A percentile compares a stretch with the other conserved stretches of the same genome.
Evolutionary conservation across 2,888 invertebrate genomes (phyloP).

Genomic region (Tenthredo scrophulariae): DNA sequence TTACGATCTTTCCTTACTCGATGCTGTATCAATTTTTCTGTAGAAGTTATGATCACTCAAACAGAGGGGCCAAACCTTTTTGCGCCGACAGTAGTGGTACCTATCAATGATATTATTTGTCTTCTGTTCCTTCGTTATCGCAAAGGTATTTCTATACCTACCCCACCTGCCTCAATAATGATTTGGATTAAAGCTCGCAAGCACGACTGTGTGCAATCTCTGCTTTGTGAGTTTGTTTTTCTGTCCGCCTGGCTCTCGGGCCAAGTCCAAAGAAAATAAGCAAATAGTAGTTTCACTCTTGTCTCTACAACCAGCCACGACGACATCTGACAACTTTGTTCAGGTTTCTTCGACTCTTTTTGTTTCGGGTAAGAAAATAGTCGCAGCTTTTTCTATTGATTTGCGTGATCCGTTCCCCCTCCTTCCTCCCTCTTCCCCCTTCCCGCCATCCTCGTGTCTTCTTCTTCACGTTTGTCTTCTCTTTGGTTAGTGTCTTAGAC

Average conservation of each 20-base stretch:
- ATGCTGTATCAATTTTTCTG: no score
- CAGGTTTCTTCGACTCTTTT: conserved; percentile 7
- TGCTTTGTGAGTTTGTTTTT: conserved; percentile 48
- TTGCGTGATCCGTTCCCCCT: background rate
- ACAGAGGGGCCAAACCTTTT: no score
- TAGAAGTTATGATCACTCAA: no score
- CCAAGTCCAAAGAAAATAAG: conserved; percentile 55
- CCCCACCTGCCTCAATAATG: background rate
- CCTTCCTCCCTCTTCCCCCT: background rate
- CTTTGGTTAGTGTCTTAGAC: background rate
- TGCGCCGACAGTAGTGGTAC: no score
- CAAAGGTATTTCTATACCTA: background rate
- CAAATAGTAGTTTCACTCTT: conserved; percentile 39
- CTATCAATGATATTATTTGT: background rate
- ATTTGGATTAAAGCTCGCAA: conserved; percentile 45
- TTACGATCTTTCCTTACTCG: no score
- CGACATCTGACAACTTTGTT: conserved; percentile 45
- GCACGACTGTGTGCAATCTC: conserved; percentile 20
- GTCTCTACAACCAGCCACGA: conserved; percentile 12
- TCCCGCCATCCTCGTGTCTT: background rate
- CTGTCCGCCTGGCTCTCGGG: conserved; percentile 37
- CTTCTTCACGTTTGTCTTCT: conserved; percentile 1
- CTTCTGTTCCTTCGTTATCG: background rate
- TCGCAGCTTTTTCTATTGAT: conserved; percentile 36
- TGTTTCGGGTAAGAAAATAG: conserved; percentile 39